Evolutionary conservation across 2,797 vertebrate genomes (phyloP).

Genomic region (Acrossocheilus wenchowensis): DNA sequence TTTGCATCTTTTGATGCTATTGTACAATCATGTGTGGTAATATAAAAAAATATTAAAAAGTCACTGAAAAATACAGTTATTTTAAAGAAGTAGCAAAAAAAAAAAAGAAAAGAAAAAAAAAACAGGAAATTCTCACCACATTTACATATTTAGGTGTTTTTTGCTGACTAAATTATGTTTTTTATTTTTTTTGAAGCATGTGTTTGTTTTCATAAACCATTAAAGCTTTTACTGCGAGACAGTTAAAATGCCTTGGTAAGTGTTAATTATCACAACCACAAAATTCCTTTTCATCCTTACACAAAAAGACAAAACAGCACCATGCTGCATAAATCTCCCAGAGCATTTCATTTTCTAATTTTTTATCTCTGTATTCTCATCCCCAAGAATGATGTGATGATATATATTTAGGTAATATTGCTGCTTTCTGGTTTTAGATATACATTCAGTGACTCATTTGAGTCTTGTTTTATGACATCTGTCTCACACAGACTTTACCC

Average conservation of each 20-base stretch:
- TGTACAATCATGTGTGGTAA: neutral
- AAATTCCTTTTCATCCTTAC: constrained; percentile 45
- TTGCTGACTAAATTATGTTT: neutral
- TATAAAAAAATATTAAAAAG: neutral
- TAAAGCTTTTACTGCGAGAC: constrained; percentile 27
- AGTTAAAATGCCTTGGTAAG: constrained; percentile 42
- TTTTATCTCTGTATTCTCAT: neutral
- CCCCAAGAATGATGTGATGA: neutral
- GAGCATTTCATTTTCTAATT: neutral
- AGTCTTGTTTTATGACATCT: constrained; percentile 23
- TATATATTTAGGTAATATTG: neutral
- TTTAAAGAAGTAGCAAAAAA: constrained; percentile 15
- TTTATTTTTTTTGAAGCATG: constrained; percentile 20
- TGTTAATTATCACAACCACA: constrained; percentile 50
- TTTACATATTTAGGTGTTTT: constrained; percentile 39
- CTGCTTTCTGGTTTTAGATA: neutral
- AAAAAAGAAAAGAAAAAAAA: too few species aligned
- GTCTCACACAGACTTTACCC: neutral
- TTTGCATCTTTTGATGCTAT: neutral
- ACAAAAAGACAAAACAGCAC: constrained; percentile 31
- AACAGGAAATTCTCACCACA: constrained; percentile 35
- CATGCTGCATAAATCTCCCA: neutral
- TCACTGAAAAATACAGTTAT: neutral
- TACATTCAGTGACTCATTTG: neutral
- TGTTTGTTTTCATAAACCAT: constrained; percentile 56